Conservation (phyloP, 2,113 vertebrate genomes). For the Reinhardtius hippoglossoides region DNA sequence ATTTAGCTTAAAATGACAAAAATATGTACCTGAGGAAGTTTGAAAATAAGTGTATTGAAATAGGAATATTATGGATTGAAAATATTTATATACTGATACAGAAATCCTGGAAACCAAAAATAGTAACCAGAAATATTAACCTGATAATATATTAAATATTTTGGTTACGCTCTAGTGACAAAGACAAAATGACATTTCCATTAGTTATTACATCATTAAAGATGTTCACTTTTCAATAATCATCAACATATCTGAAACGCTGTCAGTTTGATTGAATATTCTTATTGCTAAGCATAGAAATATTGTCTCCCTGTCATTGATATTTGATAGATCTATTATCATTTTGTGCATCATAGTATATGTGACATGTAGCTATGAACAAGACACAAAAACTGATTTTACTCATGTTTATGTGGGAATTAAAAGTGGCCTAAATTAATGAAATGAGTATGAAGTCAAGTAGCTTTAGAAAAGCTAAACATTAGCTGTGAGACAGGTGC, state of each 20-base stretch:
- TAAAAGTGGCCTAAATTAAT: not conserved
- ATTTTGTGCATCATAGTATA: too few relatives aligned
- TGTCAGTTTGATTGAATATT: not conserved
- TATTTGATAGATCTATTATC: too few relatives aligned
- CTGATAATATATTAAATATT: not conserved
- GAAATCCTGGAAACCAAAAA: not conserved
- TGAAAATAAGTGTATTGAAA: not conserved
- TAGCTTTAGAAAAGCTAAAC: slow-evolving; percentile 9
- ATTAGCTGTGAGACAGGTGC: slow-evolving; percentile 8
- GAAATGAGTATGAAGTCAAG: not conserved
- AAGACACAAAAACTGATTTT: too few relatives aligned
- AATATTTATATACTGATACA: too few relatives aligned
- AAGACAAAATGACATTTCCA: not conserved
- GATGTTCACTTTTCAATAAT: not conserved
- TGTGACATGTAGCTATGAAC: too few relatives aligned
- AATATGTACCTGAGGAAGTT: not conserved
- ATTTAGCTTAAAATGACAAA: not conserved
- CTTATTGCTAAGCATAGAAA: not conserved
- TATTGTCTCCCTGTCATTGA: not conserved
- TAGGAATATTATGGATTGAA: not conserved
- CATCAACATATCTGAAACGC: not conserved
- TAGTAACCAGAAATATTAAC: not conserved
- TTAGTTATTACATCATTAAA: not conserved
- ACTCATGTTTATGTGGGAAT: not conserved
- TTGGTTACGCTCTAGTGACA: not conserved